Conservation (phyloP, 2,797 vertebrate species). For the Syngnathus acus region DNA sequence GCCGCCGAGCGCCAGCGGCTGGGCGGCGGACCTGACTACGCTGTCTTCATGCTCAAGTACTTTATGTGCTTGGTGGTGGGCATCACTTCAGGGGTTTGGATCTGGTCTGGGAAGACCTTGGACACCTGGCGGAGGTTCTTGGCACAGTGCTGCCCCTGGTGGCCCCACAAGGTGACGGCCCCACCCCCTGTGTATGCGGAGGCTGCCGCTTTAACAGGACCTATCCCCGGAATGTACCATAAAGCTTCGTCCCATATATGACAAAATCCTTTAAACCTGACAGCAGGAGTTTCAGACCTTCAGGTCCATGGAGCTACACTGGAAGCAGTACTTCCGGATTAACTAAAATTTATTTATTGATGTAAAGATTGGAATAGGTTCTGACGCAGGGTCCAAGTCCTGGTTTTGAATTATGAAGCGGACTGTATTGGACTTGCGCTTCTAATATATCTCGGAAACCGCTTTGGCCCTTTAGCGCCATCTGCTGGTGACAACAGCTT, state of each 20-base stretch:
- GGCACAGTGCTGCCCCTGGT: slow-evolving; percentile 76
- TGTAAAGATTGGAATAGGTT: background rate
- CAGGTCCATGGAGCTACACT: background rate
- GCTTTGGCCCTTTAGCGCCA: background rate
- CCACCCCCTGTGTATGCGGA: slow-evolving; percentile 75
- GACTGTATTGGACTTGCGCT: background rate
- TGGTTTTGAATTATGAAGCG: background rate
- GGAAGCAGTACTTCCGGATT: background rate
- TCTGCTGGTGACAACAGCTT: background rate
- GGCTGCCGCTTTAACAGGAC: slow-evolving; percentile 70
- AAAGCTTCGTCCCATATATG: slow-evolving; percentile 79
- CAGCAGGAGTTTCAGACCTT: background rate
- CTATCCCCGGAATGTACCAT: slow-evolving; percentile 79
- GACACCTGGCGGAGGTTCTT: slow-evolving; percentile 89
- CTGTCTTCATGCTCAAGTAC: slow-evolving; percentile 96
- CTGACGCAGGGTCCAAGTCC: background rate
- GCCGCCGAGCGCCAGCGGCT: slow-evolving; percentile 56
- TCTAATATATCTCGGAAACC: background rate
- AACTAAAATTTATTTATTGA: slow-evolving; percentile 1
- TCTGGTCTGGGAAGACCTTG: slow-evolving; percentile 93
- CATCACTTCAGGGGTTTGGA: slow-evolving; percentile 96
- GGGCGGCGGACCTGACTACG: slow-evolving; percentile 77
- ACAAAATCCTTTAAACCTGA: background rate
- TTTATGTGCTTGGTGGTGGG: slow-evolving; percentile 96
- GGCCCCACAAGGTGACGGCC: slow-evolving; percentile 71